A percentile compares a stretch with the other conserved stretches of the same genome.
Conservation (phyloP, 2,113 vertebrate genomes). For the Eolophus roseicapilla region DNA sequence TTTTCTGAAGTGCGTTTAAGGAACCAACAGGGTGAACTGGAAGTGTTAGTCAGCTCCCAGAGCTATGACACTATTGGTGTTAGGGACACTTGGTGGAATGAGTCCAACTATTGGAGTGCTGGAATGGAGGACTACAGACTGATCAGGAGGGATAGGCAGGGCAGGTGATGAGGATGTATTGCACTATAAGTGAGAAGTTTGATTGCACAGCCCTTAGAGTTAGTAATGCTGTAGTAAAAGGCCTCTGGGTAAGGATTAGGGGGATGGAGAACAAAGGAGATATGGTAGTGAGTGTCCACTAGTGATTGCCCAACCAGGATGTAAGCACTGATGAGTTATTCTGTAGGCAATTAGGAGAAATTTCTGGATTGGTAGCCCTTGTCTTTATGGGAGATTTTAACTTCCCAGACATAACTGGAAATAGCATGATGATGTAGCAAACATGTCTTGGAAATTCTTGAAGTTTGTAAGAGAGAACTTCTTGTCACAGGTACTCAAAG, state of each 20-base stretch:
- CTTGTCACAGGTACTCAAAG: neutral
- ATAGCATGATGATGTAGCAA: neutral
- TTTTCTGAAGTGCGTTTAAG: neutral
- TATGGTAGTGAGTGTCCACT: neutral
- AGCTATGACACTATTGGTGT: neutral
- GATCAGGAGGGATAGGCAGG: neutral
- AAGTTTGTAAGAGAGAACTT: neutral
- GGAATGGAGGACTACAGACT: neutral
- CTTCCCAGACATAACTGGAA: neutral
- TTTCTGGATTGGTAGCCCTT: neutral
- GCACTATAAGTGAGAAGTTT: neutral
- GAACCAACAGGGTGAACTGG: neutral
- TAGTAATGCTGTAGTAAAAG: neutral
- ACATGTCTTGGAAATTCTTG: neutral
- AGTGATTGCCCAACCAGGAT: neutral
- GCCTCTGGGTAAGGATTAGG: neutral
- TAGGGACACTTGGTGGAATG: neutral
- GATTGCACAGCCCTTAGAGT: neutral
- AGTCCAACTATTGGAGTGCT: neutral
- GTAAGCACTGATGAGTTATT: neutral
- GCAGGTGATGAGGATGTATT: neutral
- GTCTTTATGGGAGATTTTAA: neutral
- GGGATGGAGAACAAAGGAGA: neutral
- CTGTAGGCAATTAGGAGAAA: neutral
- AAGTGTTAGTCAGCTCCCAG: neutral